Conservation (phyloP, 2,888 invertebrate species). For the Microlaimidae sp. region DNA sequence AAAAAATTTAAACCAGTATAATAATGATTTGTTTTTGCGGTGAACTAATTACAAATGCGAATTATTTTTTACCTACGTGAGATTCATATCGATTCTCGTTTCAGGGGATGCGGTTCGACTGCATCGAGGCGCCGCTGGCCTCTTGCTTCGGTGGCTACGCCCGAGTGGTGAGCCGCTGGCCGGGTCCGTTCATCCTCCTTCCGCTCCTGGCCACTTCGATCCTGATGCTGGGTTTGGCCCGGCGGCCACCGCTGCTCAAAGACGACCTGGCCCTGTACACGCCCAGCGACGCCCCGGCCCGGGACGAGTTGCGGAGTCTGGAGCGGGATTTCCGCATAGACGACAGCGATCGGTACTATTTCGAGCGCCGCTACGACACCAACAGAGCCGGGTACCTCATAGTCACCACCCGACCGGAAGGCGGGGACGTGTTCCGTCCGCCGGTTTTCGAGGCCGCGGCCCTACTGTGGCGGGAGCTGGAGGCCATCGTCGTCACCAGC, state of each 20-base stretch:
- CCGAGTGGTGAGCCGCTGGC: constrained; percentile 10
- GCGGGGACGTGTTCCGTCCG: constrained; percentile 18
- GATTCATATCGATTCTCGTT: too few species aligned
- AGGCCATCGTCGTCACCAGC: constrained; percentile 24
- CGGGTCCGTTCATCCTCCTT: constrained; percentile 27
- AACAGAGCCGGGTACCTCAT: constrained; percentile 31
- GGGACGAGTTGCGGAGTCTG: constrained; percentile 24
- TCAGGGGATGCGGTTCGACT: constrained; percentile 32
- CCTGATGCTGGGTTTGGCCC: constrained; percentile 24
- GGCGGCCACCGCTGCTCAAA: constrained; percentile 25
- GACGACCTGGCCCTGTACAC: constrained; percentile 33
- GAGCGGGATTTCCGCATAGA: constrained; percentile 30
- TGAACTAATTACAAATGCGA: too few species aligned
- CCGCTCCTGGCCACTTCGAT: constrained; percentile 24
- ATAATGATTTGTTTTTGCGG: too few species aligned
- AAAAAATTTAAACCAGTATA: too few species aligned
- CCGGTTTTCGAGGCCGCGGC: neutral
- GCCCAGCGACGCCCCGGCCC: constrained; percentile 30
- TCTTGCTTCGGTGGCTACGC: constrained; percentile 25
- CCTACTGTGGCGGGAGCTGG: constrained; percentile 17
- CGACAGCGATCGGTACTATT: constrained; percentile 33
- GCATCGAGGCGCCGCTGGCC: constrained; percentile 27
- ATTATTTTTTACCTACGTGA: too few species aligned
- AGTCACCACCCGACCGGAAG: constrained; percentile 28
- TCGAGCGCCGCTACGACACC: constrained; percentile 30